Evolutionary conservation across 1,140 invertebrate species (phyloP).

Genomic region (Scaptomyza pallida): DNA sequence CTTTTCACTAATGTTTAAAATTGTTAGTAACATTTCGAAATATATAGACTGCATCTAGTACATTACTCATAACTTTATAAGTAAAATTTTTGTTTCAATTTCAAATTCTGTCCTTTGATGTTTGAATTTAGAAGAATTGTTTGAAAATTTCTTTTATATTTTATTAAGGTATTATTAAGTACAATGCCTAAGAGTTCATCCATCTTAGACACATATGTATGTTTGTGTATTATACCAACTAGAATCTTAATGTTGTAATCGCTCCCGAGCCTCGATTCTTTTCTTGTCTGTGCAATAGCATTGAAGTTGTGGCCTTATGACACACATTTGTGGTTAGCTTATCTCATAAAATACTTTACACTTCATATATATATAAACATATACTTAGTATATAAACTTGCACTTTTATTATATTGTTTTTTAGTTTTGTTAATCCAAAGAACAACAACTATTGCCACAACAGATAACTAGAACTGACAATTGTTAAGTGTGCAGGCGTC

Average conservation of each 20-base stretch:
- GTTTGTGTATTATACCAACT: too few relatives aligned
- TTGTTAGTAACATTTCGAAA: too few relatives aligned
- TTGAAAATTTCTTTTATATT: too few relatives aligned
- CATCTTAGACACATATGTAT: too few relatives aligned
- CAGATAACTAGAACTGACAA: constrained; percentile 40
- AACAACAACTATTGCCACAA: constrained; percentile 16
- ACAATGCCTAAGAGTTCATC: too few relatives aligned
- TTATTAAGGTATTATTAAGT: too few relatives aligned
- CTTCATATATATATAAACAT: background rate
- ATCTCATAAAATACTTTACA: constrained; percentile 47
- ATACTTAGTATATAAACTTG: constrained; percentile 5
- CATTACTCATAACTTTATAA: too few relatives aligned
- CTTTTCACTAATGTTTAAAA: too few relatives aligned
- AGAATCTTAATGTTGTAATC: constrained; percentile 17
- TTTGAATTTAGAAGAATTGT: too few relatives aligned
- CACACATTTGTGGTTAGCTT: constrained; percentile 78
- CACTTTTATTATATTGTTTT: constrained; percentile 2
- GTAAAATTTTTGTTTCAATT: too few relatives aligned
- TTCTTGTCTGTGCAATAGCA: constrained; percentile 65
- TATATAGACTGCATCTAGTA: too few relatives aligned
- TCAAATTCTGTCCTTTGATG: too few relatives aligned
- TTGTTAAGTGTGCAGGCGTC: constrained; percentile 1
- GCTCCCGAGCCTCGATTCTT: constrained; percentile 29
- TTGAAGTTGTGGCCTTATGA: constrained; percentile 81
- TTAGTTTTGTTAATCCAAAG: constrained; percentile 1